Evolutionary conservation across 2,113 vertebrate species (phyloP).

Genomic region (Lasiurus borealis): DNA sequence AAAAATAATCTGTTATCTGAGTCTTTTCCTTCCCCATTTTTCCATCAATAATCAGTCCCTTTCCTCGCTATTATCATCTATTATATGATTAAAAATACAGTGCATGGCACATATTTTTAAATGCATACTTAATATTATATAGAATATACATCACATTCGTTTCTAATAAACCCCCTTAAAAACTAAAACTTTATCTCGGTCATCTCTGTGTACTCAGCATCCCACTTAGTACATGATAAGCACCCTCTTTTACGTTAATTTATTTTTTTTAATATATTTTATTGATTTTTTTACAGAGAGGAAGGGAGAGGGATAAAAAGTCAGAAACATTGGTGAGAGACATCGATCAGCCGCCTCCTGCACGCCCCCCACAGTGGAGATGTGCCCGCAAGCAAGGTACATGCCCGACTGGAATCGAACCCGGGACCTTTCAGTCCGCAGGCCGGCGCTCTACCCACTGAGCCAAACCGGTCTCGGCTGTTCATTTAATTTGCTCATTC

Average conservation of each 20-base stretch:
- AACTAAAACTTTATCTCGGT: neutral
- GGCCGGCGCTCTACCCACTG: no score
- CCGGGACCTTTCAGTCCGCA: no score
- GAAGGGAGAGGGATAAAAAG: no score
- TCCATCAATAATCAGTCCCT: neutral
- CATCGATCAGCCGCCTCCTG: no score
- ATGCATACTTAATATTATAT: neutral
- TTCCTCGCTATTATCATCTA: neutral
- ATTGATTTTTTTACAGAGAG: no score
- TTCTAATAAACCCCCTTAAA: neutral
- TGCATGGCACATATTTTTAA: neutral
- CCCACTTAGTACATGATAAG: neutral
- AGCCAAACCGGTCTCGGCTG: no score
- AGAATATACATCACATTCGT: neutral
- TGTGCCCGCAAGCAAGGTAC: no score
- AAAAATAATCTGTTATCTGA: neutral
- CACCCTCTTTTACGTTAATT: neutral
- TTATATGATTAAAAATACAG: neutral
- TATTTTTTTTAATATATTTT: neutral
- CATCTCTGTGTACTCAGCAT: constrained; percentile 17
- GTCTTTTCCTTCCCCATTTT: constrained; percentile 3
- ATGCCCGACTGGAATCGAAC: no score
- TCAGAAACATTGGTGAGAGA: no score
- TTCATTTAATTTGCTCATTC: neutral
- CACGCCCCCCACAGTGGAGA: no score